Evolutionary conservation across 2,888 invertebrate species (phyloP), one percentile per base, ranked within the genome.

Genomic region (Malachius bipustulatus): DNA sequence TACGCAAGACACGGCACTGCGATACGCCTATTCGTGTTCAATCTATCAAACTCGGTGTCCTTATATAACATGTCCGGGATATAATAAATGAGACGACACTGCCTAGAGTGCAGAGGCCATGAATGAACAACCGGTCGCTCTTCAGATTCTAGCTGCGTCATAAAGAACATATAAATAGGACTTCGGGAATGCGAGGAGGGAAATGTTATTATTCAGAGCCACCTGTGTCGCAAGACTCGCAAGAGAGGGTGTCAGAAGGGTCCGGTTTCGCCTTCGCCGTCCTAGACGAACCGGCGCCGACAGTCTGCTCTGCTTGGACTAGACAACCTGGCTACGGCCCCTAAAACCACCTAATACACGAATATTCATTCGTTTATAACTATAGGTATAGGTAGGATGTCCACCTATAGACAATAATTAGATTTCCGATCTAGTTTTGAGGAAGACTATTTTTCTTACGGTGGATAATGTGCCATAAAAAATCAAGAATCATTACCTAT

Each of bases 221-320:
- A 49, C 51, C 49, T 51, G 51, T 48, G 47, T 41, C 44, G 46
- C 44, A 43, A 47, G 41, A 43, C 43, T 38, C 42, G 38, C 42
- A 35, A 37, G 36, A 38, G 41, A 41, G 45, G 45, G 44, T 42
- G 44, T 39, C 24, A 6, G n/a, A n/a, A n/a, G n/a, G n/a, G n/a
- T n/a, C n/a, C n/a, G n/a, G n/a, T n/a, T n/a, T n/a, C n/a, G n/a
- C n/a, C n/a, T n/a, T n/a, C n/a, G n/a, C n/a, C n/a, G n/a, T n/a
- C n/a, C n/a, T n/a, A n/a, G n/a, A n/a, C n/a, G n/a, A n/a, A n/a
- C n/a, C n/a, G n/a, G n/a, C n/a, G n/a, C n/a, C n/a, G n/a, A n/a
- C n/a, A n/a, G n/a, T n/a, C n/a, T n/a, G n/a, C n/a, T n/a, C n/a
- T n/a, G n/a, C n/a, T n/a, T n/a, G n/a, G n/a, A n/a, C n/a, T n/a